A percentile compares a stretch with the other conserved stretches of the same genome.
phyloP scores from a whole-genome alignment of 2,797 vertebrate species.

The Hemitrygon akajei region DNA sequence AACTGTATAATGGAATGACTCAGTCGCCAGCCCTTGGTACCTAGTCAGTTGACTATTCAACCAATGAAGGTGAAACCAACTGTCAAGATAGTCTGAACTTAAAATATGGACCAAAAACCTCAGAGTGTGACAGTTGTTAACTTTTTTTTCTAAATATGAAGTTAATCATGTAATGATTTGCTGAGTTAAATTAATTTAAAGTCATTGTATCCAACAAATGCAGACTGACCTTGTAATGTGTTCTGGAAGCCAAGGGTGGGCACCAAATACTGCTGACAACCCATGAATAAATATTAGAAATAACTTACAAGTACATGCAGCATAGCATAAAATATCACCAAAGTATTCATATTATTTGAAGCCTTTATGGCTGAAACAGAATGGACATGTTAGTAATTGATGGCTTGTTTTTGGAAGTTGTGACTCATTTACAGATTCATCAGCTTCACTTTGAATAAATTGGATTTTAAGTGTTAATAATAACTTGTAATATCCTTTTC shows the following conservation, averaged over 20 bases:
- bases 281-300: not conserved
- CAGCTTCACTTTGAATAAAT: not conserved
- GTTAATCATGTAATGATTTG: not conserved
- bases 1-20: no score
- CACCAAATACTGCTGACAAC: not conserved
- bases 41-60: not conserved
- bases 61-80: not conserved
- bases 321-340: not conserved
- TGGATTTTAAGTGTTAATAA: not conserved
- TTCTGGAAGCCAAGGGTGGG: not conserved
- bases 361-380: not conserved
- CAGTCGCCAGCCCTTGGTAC: not conserved
- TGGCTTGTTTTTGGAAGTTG: not conserved
- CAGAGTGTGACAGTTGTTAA: not conserved
- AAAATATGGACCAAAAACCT: not conserved
- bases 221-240: not conserved
- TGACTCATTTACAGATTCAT: not conserved
- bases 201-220: not conserved
- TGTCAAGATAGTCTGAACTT: not conserved
- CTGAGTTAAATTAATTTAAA: not conserved
- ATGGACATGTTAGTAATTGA: not conserved
- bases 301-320: not conserved
- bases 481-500: not conserved
- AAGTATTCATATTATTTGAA: not conserved
- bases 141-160: not conserved